These are phyloP conservation scores for Charadrius vociferus DNA, from an alignment of 2,113 vertebrate genomes.

Conservation along the genomic window DNA sequence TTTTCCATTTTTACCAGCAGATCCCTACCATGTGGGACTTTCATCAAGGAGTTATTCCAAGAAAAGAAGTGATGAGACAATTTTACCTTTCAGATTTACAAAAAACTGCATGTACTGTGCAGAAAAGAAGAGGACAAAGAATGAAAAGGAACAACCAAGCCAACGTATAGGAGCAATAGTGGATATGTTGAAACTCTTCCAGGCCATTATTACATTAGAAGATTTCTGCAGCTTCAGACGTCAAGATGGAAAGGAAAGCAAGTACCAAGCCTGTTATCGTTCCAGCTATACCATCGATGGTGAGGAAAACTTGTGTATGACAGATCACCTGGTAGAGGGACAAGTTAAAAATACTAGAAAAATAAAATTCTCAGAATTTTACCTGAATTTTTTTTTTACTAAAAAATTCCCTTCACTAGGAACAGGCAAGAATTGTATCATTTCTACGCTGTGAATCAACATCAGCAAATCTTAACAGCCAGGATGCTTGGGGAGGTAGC, in stretches of 20 bases:
- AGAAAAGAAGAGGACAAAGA: not conserved
- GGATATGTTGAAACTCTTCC: not conserved
- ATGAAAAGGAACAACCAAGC: not conserved
- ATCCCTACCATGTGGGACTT: not conserved
- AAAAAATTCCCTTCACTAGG: not conserved
- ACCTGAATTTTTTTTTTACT: not conserved
- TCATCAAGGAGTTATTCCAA: not conserved
- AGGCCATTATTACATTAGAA: not conserved
- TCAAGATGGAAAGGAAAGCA: not conserved
- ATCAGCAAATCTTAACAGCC: not conserved
- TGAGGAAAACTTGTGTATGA: not conserved
- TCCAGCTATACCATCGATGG: not conserved
- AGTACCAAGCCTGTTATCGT: not conserved
- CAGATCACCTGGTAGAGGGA: not conserved
- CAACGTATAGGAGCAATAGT: not conserved
- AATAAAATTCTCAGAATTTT: not conserved
- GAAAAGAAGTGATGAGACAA: not conserved
- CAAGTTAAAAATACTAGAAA: not conserved
- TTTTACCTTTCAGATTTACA: not conserved
- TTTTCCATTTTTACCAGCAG: constrained; percentile 1
- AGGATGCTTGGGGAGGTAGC: not conserved
- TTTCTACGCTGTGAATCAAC: not conserved
- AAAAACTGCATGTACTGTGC: not conserved
- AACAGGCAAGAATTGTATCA: not conserved
- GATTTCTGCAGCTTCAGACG: not conserved